These are phyloP conservation scores for Suricata suricatta DNA, from an alignment of 2,113 vertebrate genomes.

Conservation along the genomic window DNA sequence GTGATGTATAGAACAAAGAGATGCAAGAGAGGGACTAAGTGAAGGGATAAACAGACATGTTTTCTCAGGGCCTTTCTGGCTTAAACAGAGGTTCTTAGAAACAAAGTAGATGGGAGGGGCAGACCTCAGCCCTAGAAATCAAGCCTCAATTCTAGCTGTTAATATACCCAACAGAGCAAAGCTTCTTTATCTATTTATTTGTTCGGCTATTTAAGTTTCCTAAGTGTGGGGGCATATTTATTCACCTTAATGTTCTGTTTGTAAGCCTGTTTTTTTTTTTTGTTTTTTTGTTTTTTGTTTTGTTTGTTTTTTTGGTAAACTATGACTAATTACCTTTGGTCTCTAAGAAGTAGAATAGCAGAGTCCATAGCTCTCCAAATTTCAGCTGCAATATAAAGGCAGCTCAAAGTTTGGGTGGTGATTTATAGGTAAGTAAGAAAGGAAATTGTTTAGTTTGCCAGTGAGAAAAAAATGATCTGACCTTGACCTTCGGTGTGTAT, in stretches of 20 bases:
- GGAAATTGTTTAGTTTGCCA: conserved; percentile 60
- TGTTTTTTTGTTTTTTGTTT: too few relatives aligned
- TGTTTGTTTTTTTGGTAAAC: conserved; percentile 65
- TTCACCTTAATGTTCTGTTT: conserved; percentile 61
- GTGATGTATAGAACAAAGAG: not conserved
- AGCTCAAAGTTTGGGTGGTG: conserved; percentile 46
- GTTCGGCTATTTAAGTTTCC: conserved; percentile 42
- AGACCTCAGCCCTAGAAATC: not conserved
- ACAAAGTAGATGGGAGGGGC: not conserved
- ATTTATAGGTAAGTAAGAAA: conserved; percentile 61
- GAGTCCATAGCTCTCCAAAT: conserved; percentile 3
- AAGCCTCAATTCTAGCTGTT: not conserved
- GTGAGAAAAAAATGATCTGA: conserved; percentile 47
- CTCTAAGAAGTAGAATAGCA: conserved; percentile 51
- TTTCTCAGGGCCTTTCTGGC: not conserved
- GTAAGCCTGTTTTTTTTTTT: too few relatives aligned
- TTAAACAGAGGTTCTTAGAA: not conserved
- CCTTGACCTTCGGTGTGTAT: not conserved
- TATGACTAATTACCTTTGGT: conserved; percentile 66
- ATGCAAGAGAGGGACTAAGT: not conserved
- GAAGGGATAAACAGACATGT: not conserved
- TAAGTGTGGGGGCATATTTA: not conserved
- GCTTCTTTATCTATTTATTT: conserved; percentile 40
- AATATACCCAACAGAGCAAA: conserved; percentile 10
- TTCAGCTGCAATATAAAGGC: conserved; percentile 53